A percentile compares a stretch with the other conserved stretches of the same genome.
phyloP scores from a whole-genome alignment of 2,888 invertebrate species.

The Ophion costatus region DNA sequence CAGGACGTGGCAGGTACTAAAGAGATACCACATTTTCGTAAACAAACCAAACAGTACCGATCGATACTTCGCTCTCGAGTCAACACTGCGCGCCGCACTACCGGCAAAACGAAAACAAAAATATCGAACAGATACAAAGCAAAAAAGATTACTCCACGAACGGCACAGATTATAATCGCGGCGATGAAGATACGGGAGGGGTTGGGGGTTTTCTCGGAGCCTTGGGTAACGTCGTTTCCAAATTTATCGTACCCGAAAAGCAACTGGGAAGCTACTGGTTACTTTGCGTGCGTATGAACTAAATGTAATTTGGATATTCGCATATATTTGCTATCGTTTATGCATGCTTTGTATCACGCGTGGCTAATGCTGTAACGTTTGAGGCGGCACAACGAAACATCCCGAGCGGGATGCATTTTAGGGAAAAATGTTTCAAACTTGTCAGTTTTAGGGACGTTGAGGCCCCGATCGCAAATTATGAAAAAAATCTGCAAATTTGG shows the following conservation, averaged over 20 bases:
- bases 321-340: no score
- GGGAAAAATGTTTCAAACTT: no score
- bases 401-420: no score
- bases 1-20: conserved; percentile 85
- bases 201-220: neutral
- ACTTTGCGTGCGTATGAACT: no score
- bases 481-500: no score
- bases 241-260: neutral
- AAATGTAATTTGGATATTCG: no score
- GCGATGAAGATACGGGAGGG: conserved; percentile 19
- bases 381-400: no score
- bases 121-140: neutral
- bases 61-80: conserved; percentile 24
- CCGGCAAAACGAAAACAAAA: conserved; percentile 21
- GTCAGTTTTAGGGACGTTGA: no score
- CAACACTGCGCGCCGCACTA: conserved; percentile 23
- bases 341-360: no score
- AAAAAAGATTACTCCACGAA: conserved; percentile 35
- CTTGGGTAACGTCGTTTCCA: neutral
- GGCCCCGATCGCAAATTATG: no score
- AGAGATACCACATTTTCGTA: conserved; percentile 75
- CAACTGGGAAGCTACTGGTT: no score
- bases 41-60: conserved; percentile 59
- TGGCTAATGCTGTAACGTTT: no score
- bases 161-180: conserved; percentile 39